These are phyloP conservation scores for Mythimna impura DNA, from an alignment of 2,888 invertebrate species.

Conservation along the genomic window DNA sequence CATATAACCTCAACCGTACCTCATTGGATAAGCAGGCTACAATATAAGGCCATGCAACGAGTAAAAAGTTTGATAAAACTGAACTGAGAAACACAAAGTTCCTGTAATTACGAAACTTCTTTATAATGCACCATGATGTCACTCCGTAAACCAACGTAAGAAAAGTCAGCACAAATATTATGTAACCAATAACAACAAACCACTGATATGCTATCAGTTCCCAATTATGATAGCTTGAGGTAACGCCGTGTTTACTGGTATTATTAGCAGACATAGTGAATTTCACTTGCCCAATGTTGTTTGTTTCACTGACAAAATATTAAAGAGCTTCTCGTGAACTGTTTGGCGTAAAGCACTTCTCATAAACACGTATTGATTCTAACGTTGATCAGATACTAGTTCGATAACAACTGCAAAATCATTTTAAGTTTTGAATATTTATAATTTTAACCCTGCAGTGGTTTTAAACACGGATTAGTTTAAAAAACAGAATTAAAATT, in stretches of 20 bases:
- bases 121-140: not conserved
- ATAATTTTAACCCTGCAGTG: not conserved
- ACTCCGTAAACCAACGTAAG: not conserved
- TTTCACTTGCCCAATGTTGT: not conserved
- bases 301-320: not conserved
- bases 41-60: not conserved
- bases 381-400: not conserved
- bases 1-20: not conserved
- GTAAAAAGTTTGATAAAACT: not conserved
- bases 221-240: not conserved
- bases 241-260: not conserved
- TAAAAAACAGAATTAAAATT: not conserved
- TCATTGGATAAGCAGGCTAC: not conserved
- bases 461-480: not conserved
- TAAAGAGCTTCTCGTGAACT: not conserved
- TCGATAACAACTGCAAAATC: not conserved
- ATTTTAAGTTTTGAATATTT: not conserved
- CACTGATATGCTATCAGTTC: not conserved
- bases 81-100: conserved; percentile 2
- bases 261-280: not conserved
- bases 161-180: not conserved
- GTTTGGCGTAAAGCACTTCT: not conserved
- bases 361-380: not conserved
- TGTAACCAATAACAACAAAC: not conserved
- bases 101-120: conserved; percentile 3